phyloP scores from a whole-genome alignment of 2,888 invertebrate species.

The Colletes collaris region DNA sequence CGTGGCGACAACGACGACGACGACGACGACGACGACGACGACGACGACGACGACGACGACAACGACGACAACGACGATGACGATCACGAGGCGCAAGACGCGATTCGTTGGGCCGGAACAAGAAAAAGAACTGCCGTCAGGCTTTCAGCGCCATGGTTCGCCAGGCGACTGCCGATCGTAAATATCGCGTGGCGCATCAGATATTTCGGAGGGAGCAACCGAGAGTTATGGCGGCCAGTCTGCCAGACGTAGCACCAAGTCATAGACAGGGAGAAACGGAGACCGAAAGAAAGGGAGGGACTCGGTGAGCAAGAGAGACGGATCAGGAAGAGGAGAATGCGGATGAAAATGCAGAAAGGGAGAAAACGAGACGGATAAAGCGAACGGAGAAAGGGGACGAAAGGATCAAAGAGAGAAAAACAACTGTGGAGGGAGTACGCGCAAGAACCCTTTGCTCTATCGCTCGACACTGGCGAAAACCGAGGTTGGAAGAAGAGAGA shows the following conservation, averaged over 20 bases:
- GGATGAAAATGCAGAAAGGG: slow-evolving; percentile 30
- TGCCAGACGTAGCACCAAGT: slow-evolving; percentile 68
- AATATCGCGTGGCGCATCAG: slow-evolving; percentile 75
- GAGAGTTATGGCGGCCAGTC: slow-evolving; percentile 74
- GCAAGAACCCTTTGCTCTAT: slow-evolving; percentile 59
- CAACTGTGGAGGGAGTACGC: slow-evolving; percentile 18
- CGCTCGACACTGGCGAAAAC: slow-evolving; percentile 41
- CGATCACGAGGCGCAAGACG: slow-evolving; percentile 36
- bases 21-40: slow-evolving; percentile 22
- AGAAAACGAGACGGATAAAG: slow-evolving; percentile 16
- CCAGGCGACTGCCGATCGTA: slow-evolving; percentile 72
- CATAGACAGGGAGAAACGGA: slow-evolving; percentile 59
- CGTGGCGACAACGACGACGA: slow-evolving; percentile 25
- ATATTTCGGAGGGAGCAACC: slow-evolving; percentile 74
- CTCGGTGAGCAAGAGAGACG: neutral
- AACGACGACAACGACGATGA: slow-evolving; percentile 21
- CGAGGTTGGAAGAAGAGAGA: slow-evolving; percentile 42
- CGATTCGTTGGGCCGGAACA: slow-evolving; percentile 32
- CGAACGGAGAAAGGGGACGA: slow-evolving; percentile 5
- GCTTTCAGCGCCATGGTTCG: slow-evolving; percentile 67
- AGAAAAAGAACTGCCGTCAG: slow-evolving; percentile 62
- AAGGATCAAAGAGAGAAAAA: slow-evolving; percentile 40
- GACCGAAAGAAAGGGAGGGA: slow-evolving; percentile 35
- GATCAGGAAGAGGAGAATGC: slow-evolving; percentile 7
- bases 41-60: slow-evolving; percentile 24